Conservation (phyloP, 2,113 vertebrate genomes). For the Scalopus aquaticus region DNA sequence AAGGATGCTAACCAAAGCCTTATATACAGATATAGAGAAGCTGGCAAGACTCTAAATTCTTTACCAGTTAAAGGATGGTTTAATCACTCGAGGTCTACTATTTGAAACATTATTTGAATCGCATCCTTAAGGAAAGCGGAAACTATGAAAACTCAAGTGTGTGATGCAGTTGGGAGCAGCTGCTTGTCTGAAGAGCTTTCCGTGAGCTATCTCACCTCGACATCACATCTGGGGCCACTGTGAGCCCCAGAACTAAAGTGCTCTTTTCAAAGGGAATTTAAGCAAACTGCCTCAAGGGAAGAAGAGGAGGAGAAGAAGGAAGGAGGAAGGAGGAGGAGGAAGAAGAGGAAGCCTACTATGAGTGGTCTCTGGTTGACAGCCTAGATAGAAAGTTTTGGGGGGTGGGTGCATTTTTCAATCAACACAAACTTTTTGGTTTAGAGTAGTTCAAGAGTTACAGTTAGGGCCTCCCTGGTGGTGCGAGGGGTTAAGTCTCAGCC, state of each 20-base stretch:
- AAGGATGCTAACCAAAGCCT: slow-evolving; percentile 23
- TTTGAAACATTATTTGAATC: slow-evolving; percentile 33
- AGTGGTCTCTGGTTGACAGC: neutral
- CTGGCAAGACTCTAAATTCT: neutral
- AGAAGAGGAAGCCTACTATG: too few relatives aligned
- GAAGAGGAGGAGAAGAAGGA: neutral
- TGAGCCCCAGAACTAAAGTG: neutral
- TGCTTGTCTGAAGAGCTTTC: neutral
- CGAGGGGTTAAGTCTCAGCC: too few relatives aligned
- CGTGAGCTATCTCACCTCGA: neutral
- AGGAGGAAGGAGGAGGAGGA: neutral
- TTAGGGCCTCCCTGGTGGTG: too few relatives aligned
- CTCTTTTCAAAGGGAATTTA: neutral
- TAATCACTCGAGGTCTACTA: neutral
- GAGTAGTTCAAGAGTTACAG: neutral
- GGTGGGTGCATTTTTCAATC: neutral
- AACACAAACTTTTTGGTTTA: neutral
- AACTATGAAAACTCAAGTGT: neutral
- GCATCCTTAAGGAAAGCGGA: neutral
- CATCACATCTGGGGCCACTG: neutral
- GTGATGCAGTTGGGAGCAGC: neutral
- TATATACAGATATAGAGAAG: neutral
- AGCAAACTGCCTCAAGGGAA: neutral
- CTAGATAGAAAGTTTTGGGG: too few relatives aligned
- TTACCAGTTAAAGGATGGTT: slow-evolving; percentile 13